A percentile compares a stretch with the other conserved stretches of the same genome.
phyloP scores from a whole-genome alignment of 2,888 invertebrate species.

The Drosophila tanythrix region DNA sequence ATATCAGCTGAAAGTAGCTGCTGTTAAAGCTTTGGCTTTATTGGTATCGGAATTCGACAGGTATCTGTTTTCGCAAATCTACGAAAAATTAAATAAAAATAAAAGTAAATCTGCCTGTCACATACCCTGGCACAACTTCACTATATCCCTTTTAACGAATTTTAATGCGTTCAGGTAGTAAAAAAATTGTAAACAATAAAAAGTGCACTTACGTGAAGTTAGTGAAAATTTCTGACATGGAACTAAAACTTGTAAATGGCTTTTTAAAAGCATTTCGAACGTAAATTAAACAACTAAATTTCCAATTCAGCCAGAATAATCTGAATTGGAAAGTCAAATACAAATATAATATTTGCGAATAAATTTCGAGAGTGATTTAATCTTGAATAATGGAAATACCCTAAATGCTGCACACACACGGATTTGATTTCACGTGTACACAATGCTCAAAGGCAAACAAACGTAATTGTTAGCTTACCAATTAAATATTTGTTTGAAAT shows the following conservation, averaged over 20 bases:
- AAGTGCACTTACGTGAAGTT: slow-evolving; percentile 53
- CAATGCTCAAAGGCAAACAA: slow-evolving; percentile 17
- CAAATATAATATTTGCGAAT: slow-evolving; percentile 9
- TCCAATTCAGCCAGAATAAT: slow-evolving; percentile 17
- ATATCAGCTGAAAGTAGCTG: background rate
- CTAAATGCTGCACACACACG: slow-evolving; percentile 8
- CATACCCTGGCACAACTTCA: background rate
- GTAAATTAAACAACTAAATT: slow-evolving; percentile 54
- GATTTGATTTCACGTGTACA: background rate
- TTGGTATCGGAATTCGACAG: background rate
- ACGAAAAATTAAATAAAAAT: slow-evolving; percentile 36
- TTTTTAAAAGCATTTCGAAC: slow-evolving; percentile 70
- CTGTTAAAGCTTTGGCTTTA: background rate
- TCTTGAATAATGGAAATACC: slow-evolving; percentile 8
- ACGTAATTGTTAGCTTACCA: slow-evolving; percentile 29
- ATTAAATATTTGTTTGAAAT: slow-evolving; percentile 69
- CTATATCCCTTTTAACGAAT: background rate
- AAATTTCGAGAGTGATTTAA: slow-evolving; percentile 5
- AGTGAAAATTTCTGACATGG: slow-evolving; percentile 59
- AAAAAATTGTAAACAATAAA: slow-evolving; percentile 37
- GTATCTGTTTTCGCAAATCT: background rate
- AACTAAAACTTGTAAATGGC: slow-evolving; percentile 70
- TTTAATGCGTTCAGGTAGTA: background rate
- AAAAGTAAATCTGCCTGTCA: background rate
- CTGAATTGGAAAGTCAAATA: background rate